phyloP scores from a whole-genome alignment of 2,888 invertebrate species.

The Zygothrica quintamaculata region DNA sequence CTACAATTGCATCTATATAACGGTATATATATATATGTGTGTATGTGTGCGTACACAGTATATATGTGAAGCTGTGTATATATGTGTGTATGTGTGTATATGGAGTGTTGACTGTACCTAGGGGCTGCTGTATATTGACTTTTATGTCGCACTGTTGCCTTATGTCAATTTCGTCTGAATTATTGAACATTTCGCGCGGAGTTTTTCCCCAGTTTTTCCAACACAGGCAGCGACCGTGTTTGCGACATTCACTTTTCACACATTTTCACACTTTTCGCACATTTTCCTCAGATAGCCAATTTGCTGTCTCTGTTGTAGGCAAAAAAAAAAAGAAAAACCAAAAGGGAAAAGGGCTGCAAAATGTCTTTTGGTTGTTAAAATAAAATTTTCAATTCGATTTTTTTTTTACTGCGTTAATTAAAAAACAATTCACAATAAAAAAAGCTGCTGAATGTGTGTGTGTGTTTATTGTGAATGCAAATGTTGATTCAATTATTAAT shows the following conservation, averaged over 20 bases:
- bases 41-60: background rate
- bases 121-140: constrained; percentile 31
- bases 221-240: background rate
- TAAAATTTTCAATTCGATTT: too few species aligned
- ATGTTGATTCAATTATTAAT: too few species aligned
- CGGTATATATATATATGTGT: background rate
- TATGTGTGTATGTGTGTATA: background rate
- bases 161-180: constrained; percentile 47
- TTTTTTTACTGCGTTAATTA: too few species aligned
- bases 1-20: background rate
- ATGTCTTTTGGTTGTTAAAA: too few species aligned
- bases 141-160: constrained; percentile 43
- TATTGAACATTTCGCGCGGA: constrained; percentile 51
- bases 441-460: too few species aligned
- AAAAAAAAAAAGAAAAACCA: too few species aligned
- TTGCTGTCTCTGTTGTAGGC: constrained; percentile 7
- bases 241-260: constrained; percentile 4
- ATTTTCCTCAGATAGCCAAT: background rate
- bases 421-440: too few species aligned
- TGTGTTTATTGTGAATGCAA: too few species aligned
- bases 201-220: constrained; percentile 8
- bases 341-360: too few species aligned
- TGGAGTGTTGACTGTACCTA: constrained; percentile 2
- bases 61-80: constrained; percentile 10
- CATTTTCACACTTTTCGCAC: constrained; percentile 24